A percentile compares a stretch with the other conserved stretches of the same genome.
These are phyloP conservation scores for Melanotaenia pygmaea DNA, from an alignment of 2,797 vertebrate species.

Conservation along the genomic window DNA sequence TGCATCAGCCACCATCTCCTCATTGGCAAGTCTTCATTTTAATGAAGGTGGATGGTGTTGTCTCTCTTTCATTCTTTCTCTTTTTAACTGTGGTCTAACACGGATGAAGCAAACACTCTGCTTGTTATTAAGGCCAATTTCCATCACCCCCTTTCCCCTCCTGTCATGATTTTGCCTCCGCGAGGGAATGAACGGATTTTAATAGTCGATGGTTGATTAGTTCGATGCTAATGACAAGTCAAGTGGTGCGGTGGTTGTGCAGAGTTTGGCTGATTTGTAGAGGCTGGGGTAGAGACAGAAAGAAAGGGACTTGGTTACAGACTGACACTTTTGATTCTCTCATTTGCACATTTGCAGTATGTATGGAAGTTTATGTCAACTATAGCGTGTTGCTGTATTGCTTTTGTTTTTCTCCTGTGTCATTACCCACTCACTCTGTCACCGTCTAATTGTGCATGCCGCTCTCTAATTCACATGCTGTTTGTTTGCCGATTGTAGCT, in stretches of 20 bases:
- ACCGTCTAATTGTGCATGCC: constrained; percentile 26
- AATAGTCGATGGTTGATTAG: constrained; percentile 70
- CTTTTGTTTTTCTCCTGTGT: constrained; percentile 32
- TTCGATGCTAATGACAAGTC: constrained; percentile 53
- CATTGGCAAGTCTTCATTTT: constrained; percentile 49
- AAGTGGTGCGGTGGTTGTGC: constrained; percentile 22
- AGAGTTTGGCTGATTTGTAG: constrained; percentile 45
- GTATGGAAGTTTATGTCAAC: not conserved
- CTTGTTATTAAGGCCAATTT: constrained; percentile 73
- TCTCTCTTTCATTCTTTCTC: constrained; percentile 18
- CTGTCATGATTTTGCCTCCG: constrained; percentile 45
- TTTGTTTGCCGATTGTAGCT: constrained; percentile 36
- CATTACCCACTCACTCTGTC: constrained; percentile 34
- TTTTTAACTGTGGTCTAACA: constrained; percentile 17
- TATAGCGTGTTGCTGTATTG: constrained; percentile 26
- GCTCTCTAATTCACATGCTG: constrained; percentile 29
- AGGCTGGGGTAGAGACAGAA: constrained; percentile 20
- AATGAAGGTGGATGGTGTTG: constrained; percentile 55
- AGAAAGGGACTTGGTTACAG: constrained; percentile 4
- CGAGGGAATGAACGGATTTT: constrained; percentile 49
- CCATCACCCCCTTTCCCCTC: constrained; percentile 47
- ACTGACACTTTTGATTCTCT: not conserved
- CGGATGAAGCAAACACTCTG: constrained; percentile 30
- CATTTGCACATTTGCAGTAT: not conserved
- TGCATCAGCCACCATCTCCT: constrained; percentile 57